Conservation (phyloP, 2,888 invertebrate genomes). For the Chironomus riparius region DNA sequence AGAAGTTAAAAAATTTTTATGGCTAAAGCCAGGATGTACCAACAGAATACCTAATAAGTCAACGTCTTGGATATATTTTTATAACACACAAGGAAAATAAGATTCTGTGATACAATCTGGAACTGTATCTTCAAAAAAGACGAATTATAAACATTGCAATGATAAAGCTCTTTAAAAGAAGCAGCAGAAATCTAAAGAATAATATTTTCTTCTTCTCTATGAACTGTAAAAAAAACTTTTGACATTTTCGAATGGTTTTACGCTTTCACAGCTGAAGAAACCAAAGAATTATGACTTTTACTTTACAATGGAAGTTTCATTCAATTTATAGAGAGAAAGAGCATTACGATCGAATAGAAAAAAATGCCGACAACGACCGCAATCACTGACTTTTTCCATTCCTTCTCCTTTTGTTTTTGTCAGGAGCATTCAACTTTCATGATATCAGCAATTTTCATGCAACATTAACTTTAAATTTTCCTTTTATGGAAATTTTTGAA, state of each 20-base stretch:
- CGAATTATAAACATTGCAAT: background rate
- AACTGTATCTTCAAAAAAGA: background rate
- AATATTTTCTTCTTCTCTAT: background rate
- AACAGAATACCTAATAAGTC: too few relatives aligned
- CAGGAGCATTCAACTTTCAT: background rate
- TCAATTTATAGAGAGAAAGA: background rate
- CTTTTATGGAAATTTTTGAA: slow-evolving; percentile 22
- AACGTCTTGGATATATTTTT: too few relatives aligned
- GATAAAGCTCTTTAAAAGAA: background rate
- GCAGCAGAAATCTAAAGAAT: background rate
- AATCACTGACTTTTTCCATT: background rate
- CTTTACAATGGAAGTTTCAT: background rate
- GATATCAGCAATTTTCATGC: slow-evolving; percentile 26
- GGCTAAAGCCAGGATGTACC: too few relatives aligned
- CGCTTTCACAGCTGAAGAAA: slow-evolving; percentile 19
- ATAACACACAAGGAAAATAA: too few relatives aligned
- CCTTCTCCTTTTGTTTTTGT: background rate
- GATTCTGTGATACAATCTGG: too few relatives aligned
- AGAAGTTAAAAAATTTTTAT: too few relatives aligned
- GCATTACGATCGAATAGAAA: background rate
- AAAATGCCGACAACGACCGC: slow-evolving; percentile 19
- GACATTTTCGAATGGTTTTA: slow-evolving; percentile 25
- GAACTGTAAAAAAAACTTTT: slow-evolving; percentile 16
- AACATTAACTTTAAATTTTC: slow-evolving; percentile 25
- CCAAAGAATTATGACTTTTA: slow-evolving; percentile 23